Evolutionary conservation across 2,113 vertebrate species (phyloP), one percentile per base, ranked within the genome.

Genomic region (Gymnarchus niloticus): DNA sequence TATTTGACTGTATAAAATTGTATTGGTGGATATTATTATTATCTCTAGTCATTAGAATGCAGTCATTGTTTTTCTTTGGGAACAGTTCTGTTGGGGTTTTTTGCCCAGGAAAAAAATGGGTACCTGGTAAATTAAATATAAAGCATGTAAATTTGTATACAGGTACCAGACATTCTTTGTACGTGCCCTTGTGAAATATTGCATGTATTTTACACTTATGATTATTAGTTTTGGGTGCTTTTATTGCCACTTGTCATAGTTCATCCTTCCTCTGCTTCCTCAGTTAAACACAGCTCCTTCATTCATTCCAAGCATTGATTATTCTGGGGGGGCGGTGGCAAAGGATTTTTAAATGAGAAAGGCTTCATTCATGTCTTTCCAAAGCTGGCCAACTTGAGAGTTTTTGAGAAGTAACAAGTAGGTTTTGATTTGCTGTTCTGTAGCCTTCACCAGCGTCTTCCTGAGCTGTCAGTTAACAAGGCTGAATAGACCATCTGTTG

Each of bases 301-400:
- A 82, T 83, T 83, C 82, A 83, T 59, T 28, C 52, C 10, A 10
- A 10, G 54, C 33, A 25, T 83, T 57, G 82, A 57, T 56, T 12
- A 83, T 83, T 83, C 82, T 83, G 7, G 12, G n/a, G n/a, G 23
- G 21, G 7, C 19, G 46, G 49, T 6, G 80, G 12, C n/a, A 81
- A 81, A 25, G 80, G 52, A 28, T 44, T 83, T 57, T 83, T 44
- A 57, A 56, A 21, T 33, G 48, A 83, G 52, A 83, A 83, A 83
- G 82, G 37, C 82, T 57, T 59, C 56, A 57, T 83, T 83, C 82
- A 83, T 23, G 56, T 83, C 82, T 57, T 51, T 83, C 82, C 82
- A 59, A 44, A 37, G 56, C 37, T 56, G 56, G 56, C 82, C 56
- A 28, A 83, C 23, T 48, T 48, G 51, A 54, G n/a, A 17, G 80